These are phyloP conservation scores for Babylonia areolata DNA, from an alignment of 1,140 invertebrate species.

Conservation along the genomic window DNA sequence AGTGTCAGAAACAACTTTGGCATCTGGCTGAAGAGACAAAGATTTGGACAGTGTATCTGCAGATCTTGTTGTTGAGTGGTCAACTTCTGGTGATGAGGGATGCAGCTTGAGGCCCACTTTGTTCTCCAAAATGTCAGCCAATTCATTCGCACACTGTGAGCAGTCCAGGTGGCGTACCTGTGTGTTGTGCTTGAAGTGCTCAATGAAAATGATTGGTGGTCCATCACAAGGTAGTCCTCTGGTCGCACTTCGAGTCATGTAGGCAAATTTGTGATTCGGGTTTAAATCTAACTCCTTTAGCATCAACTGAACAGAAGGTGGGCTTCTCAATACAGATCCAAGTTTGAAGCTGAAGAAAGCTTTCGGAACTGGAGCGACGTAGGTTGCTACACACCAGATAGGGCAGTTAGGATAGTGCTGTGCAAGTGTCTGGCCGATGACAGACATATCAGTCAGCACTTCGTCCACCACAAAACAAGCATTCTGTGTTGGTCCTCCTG, in stretches of 20 bases:
- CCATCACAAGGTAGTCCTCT: constrained; percentile 16
- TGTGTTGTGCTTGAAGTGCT: constrained; percentile 2
- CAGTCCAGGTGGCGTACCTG: not conserved
- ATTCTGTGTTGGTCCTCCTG: not conserved
- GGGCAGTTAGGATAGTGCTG: not conserved
- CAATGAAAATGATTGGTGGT: constrained; percentile 9
- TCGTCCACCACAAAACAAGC: constrained; percentile 18
- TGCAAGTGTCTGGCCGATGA: not conserved
- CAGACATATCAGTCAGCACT: not conserved
- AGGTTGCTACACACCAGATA: constrained; percentile 15
- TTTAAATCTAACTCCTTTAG: constrained; percentile 10
- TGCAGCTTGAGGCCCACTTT: not conserved
- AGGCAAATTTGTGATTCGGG: not conserved
- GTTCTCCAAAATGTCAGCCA: not conserved
- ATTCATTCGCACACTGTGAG: not conserved
- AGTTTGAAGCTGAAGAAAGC: not conserved
- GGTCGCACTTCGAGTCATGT: constrained; percentile 17
- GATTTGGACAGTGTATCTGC: not conserved
- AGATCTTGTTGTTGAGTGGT: not conserved
- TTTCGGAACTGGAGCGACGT: not conserved
- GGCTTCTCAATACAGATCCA: not conserved
- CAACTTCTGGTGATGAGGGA: not conserved
- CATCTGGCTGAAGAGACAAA: not conserved
- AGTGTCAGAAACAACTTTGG: not conserved
- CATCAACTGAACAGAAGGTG: constrained; percentile 19